Evolutionary conservation across 2,888 invertebrate genomes (phyloP).

Genomic region (Adineta ricciae): DNA sequence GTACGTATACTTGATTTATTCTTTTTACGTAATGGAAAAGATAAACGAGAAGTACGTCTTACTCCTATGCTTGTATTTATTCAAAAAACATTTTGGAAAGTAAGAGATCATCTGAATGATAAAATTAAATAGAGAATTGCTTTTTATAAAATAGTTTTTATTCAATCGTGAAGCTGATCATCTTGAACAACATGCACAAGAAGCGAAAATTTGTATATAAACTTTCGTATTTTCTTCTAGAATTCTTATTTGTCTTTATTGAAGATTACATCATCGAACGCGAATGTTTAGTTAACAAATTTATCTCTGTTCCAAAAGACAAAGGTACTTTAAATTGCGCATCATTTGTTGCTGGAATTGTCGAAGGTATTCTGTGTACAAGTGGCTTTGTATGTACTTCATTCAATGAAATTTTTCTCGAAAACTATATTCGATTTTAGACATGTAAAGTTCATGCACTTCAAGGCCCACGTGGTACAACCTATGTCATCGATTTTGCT

Average conservation of each 20-base stretch:
- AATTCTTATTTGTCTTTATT: no score
- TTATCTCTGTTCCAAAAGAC: constrained; percentile 92
- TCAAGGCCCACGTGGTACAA: neutral
- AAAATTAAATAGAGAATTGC: constrained; percentile 82
- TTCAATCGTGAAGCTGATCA: constrained; percentile 77
- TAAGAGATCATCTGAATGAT: constrained; percentile 67
- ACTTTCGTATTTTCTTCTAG: no score
- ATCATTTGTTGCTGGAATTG: constrained; percentile 91
- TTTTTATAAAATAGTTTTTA: constrained; percentile 53
- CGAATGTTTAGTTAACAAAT: constrained; percentile 88
- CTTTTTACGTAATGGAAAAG: constrained; percentile 80
- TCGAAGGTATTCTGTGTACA: constrained; percentile 84
- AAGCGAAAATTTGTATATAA: constrained; percentile 14
- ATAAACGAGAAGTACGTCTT: constrained; percentile 84
- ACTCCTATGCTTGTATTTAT: constrained; percentile 86
- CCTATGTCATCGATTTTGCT: neutral
- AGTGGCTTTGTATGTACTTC: constrained; percentile 77
- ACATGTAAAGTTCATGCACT: neutral
- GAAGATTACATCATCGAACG: constrained; percentile 94
- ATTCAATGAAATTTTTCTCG: neutral
- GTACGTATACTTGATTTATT: constrained; percentile 81
- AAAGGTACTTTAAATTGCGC: constrained; percentile 85
- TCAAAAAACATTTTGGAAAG: constrained; percentile 87
- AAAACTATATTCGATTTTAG: neutral
- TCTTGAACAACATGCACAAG: constrained; percentile 62